Base-by-base conservation (phyloP, 2,888 invertebrate genomes). In the Bruchidius siliquastri region DNA sequence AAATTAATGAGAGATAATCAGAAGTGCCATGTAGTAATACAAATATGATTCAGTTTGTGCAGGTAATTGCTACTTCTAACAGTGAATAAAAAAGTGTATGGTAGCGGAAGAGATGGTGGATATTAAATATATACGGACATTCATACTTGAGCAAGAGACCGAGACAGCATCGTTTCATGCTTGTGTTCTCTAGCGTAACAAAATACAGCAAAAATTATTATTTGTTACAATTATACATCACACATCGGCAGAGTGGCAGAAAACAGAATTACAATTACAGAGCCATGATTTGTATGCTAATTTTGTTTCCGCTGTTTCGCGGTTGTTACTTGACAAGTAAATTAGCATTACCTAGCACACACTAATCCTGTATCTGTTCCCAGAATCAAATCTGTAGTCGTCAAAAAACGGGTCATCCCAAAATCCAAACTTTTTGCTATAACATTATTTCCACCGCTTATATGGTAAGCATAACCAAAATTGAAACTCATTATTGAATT, bases 131-230 rank as follows among this genome's bases (percentile, higher is more conserved):
- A 13, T 49, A 22, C 26, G 69, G 20, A 68, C 26, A 69, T 71
- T 68, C 67, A 74, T 74, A 74, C 72, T 72, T 75, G 75, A 68
- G 71, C 75, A 70, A 75, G 75, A 73, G 75, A 75, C 75, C 75
- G 75, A 73, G 71, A 75, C 75, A 49, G 68, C 73, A 75, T 75
- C 69, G 69, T 73, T 73, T 75, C 73, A 73, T 73, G 75, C 70
- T 73, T 70, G 49, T 73, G 75, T 71, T 73, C 70, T 69, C 70
- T 73, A 72, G 75, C 75, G 75, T 73, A 74, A 74, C 73, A 67
- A 71, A 73, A 73, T 69, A 73, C 21, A 10, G 26, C 32, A 73
- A 73, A 71, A 73, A 69, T 67, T 18, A 30, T 13, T 13, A 13
- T 49, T 73, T 71, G 22, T 71, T 71, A 73, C 70, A 71, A 71